phyloP scores from a whole-genome alignment of 2,888 invertebrate genomes.

The Phyto melanocephala region DNA sequence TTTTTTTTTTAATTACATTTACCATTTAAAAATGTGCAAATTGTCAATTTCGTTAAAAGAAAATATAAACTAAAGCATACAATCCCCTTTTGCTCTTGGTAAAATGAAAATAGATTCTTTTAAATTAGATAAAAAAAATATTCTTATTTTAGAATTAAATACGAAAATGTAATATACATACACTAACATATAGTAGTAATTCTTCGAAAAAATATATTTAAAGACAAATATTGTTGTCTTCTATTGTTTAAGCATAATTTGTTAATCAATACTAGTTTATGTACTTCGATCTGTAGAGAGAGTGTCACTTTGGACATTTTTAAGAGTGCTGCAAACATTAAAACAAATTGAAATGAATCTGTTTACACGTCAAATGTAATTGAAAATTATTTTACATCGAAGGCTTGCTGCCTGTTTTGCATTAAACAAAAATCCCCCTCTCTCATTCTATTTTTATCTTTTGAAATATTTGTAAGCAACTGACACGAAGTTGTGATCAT shows the following conservation, averaged over 20 bases:
- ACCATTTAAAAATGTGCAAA: conserved; percentile 46
- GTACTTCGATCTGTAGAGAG: not conserved
- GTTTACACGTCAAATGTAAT: conserved; percentile 75
- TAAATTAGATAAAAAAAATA: too few species aligned
- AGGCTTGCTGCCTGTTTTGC: conserved; percentile 7
- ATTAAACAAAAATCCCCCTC: not conserved
- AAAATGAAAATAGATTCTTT: too few species aligned
- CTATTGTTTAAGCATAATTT: too few species aligned
- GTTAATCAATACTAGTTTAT: not conserved
- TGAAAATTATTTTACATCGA: conserved; percentile 68
- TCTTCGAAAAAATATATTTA: too few species aligned
- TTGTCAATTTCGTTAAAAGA: conserved; percentile 30
- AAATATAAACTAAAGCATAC: not conserved
- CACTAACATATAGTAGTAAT: too few species aligned
- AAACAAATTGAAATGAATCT: conserved; percentile 76
- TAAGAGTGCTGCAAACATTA: conserved; percentile 70
- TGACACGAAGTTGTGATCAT: conserved; percentile 16
- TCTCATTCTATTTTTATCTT: not conserved
- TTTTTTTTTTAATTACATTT: conserved; percentile 16
- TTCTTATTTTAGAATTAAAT: too few species aligned
- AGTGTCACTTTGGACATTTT: conserved; percentile 61
- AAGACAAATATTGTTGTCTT: too few species aligned
- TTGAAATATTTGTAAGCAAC: not conserved
- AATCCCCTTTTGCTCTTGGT: too few species aligned
- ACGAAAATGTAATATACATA: too few species aligned